These are phyloP conservation scores for Macrostomum lignano DNA, from an alignment of 1,140 invertebrate genomes.

Conservation along the genomic window DNA sequence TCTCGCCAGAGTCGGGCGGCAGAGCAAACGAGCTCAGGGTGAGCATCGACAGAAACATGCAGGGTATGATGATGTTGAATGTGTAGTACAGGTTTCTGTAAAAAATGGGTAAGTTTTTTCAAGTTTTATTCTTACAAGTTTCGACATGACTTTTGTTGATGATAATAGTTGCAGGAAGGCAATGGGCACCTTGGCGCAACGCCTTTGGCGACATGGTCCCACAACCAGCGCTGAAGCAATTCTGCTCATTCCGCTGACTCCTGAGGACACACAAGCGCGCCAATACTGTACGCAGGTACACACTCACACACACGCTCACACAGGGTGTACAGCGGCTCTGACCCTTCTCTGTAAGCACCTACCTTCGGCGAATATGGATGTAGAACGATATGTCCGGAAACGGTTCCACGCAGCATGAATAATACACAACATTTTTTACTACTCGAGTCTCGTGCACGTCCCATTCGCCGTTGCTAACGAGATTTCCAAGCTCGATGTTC, in stretches of 20 bases:
- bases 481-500: constrained; percentile 2
- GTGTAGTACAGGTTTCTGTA: constrained; percentile 25
- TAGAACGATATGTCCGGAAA: constrained; percentile 93
- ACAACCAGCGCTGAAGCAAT: no score
- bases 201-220: no score
- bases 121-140: background rate
- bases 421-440: constrained; percentile 14
- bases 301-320: background rate
- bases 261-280: no score
- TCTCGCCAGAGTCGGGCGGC: constrained; percentile 86
- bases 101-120: background rate
- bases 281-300: background rate
- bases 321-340: background rate
- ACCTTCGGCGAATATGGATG: constrained; percentile 51
- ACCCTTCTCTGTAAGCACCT: background rate
- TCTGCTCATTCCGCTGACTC: no score
- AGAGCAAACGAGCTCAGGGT: constrained; percentile 89
- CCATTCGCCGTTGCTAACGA: constrained; percentile 2
- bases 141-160: no score
- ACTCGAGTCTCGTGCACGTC: background rate
- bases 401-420: constrained; percentile 65
- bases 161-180: no score
- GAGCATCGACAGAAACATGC: constrained; percentile 46
- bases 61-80: constrained; percentile 27
- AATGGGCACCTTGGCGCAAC: no score